A percentile compares a stretch with the other conserved stretches of the same genome.
Conservation (phyloP, 1,140 invertebrate genomes). For the Colletes gigas region DNA sequence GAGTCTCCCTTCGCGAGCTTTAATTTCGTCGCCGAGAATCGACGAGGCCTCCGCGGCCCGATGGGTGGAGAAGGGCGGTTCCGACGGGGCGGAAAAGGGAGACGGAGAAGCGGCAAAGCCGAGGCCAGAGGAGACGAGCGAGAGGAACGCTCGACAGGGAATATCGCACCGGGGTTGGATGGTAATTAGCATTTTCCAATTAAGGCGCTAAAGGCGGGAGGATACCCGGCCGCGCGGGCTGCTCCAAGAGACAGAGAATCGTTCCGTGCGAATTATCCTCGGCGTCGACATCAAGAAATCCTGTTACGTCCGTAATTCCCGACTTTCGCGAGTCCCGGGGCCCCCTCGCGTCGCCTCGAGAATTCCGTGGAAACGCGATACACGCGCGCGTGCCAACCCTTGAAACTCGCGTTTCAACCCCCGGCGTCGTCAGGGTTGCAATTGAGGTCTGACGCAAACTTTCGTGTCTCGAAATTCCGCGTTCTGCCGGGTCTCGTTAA, state of each 20-base stretch:
- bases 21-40: constrained; percentile 59
- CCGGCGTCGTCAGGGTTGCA: no score
- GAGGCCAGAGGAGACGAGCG: background rate
- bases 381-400: background rate
- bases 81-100: background rate
- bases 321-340: constrained; percentile 38
- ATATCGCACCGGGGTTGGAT: constrained; percentile 64
- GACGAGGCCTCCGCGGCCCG: constrained; percentile 13
- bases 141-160: constrained; percentile 53
- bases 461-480: no score
- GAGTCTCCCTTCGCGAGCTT: constrained; percentile 58
- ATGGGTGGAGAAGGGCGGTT: constrained; percentile 36
- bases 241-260: constrained; percentile 61
- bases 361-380: constrained; percentile 11
- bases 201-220: constrained; percentile 61
- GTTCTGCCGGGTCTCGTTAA: no score
- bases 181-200: constrained; percentile 71
- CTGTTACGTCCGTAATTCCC: constrained; percentile 60
- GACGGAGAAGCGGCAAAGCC: constrained; percentile 3
- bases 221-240: constrained; percentile 33
- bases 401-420: background rate
- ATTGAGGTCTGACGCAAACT: no score
- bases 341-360: background rate
- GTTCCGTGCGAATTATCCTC: constrained; percentile 64
- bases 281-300: constrained; percentile 65